phyloP scores from a whole-genome alignment of 2,113 vertebrate genomes.

The Neodon shergylaensis region DNA sequence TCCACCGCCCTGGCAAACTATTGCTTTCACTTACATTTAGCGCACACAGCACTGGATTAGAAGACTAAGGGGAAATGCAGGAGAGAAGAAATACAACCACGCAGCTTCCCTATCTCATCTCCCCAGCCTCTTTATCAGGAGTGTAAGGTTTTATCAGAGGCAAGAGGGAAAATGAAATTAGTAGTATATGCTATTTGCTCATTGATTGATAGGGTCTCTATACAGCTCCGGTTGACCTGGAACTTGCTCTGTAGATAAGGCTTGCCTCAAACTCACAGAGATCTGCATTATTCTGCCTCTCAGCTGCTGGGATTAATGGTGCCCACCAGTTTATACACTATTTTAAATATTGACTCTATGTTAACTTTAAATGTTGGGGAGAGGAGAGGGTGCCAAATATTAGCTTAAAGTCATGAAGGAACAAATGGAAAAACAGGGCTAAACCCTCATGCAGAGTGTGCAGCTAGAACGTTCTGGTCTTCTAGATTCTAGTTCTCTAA shows the following conservation, averaged over 20 bases:
- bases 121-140: background rate
- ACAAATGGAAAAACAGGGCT: background rate
- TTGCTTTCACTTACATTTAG: background rate
- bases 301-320: background rate
- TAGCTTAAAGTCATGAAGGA: background rate
- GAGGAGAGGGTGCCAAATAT: background rate
- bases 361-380: background rate
- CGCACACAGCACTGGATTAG: rapidly evolving
- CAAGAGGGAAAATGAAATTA: background rate
- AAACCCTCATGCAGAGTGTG: background rate
- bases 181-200: background rate
- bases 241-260: background rate
- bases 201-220: background rate
- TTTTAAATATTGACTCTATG: background rate
- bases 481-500: background rate
- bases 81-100: rapidly evolving
- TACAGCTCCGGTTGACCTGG: background rate
- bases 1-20: too few species aligned
- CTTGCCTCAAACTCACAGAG: background rate
- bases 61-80: background rate
- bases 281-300: background rate
- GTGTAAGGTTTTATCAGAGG: background rate
- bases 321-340: background rate
- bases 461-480: background rate
- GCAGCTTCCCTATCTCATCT: background rate